Conservation (phyloP, 2,888 invertebrate genomes). For the Trimorus sp. region DNA sequence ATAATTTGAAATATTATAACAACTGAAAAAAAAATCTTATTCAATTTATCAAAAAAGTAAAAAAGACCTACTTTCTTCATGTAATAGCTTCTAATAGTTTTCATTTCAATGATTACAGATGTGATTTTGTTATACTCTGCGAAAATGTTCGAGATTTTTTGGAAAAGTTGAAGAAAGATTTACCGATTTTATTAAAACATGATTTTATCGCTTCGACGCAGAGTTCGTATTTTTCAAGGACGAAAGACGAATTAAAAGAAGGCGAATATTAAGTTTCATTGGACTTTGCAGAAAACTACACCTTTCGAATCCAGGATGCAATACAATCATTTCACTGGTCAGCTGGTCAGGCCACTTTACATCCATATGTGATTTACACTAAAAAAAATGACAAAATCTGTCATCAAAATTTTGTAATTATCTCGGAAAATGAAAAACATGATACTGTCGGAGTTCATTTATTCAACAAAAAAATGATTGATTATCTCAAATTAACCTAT, state of each 20-base stretch:
- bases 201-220: constrained; percentile 14
- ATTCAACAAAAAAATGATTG: constrained; percentile 33
- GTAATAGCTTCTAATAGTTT: no score
- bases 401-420: constrained; percentile 19
- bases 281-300: constrained; percentile 39
- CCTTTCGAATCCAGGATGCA: constrained; percentile 27
- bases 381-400: constrained; percentile 8
- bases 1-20: no score
- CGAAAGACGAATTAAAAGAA: constrained; percentile 2
- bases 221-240: neutral
- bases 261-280: constrained; percentile 1
- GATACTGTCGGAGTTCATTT: constrained; percentile 22
- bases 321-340: constrained; percentile 29
- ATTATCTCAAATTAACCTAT: neutral
- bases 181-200: constrained; percentile 5
- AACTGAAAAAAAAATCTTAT: no score
- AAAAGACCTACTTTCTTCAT: no score
- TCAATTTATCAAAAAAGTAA: no score
- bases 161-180: constrained; percentile 10
- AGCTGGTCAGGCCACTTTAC: constrained; percentile 21
- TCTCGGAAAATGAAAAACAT: constrained; percentile 27
- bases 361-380: constrained; percentile 21
- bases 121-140: neutral
- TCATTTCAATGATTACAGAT: no score
- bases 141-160: constrained; percentile 3